These are phyloP conservation scores for Branchinecta lindahli DNA, from an alignment of 1,140 invertebrate species.

Conservation along the genomic window DNA sequence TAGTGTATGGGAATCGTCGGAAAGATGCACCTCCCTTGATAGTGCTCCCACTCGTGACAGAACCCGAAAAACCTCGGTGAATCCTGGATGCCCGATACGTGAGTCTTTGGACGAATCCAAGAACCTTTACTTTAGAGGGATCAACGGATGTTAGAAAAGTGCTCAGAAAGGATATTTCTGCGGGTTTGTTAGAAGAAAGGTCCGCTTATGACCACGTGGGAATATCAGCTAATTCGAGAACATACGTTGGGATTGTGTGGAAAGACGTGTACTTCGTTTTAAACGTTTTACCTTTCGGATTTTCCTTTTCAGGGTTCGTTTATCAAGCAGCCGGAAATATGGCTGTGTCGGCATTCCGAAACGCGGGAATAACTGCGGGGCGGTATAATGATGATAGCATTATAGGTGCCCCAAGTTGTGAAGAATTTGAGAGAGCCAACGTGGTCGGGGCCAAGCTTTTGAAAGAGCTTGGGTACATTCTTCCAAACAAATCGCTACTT, in stretches of 20 bases:
- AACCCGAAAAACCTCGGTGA: neutral
- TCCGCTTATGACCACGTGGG: neutral
- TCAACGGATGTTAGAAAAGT: neutral
- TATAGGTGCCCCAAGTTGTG: neutral
- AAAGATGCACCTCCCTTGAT: neutral
- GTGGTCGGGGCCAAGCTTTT: neutral
- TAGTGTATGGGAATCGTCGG: neutral
- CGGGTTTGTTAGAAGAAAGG: constrained; percentile 5
- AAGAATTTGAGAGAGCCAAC: neutral
- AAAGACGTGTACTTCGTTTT: neutral
- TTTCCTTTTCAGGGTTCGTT: too few species aligned
- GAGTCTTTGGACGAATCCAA: neutral
- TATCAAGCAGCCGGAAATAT: neutral
- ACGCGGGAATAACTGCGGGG: neutral
- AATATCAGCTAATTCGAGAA: neutral
- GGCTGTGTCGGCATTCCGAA: neutral
- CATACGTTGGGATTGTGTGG: neutral
- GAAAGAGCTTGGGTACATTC: neutral
- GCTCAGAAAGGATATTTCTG: neutral
- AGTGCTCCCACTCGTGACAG: neutral
- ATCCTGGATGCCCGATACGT: neutral
- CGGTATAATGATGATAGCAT: neutral
- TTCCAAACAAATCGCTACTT: neutral
- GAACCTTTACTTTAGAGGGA: neutral
- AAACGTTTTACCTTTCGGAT: neutral